Evolutionary conservation across 2,888 invertebrate species (phyloP).

Genomic region (Erynnis tages): DNA sequence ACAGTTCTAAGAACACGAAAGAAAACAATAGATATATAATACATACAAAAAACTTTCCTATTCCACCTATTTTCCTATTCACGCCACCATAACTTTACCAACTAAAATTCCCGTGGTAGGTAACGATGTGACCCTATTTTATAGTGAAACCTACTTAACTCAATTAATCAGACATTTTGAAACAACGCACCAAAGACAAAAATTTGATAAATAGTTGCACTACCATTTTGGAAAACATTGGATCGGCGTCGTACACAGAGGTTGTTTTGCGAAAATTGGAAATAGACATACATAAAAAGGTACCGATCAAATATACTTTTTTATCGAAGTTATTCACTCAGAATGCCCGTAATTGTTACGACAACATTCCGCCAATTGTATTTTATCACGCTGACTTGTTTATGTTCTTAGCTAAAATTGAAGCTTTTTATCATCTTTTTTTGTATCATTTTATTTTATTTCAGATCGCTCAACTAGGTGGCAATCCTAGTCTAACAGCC

Average conservation of each 20-base stretch:
- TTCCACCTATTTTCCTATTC: no score
- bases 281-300: constrained; percentile 1
- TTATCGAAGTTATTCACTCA: no score
- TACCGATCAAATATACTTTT: neutral
- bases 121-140: no score
- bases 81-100: no score
- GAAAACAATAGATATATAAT: no score
- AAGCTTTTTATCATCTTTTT: neutral
- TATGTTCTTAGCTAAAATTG: no score
- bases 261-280: neutral
- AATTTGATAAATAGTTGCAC: neutral
- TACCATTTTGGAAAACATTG: neutral
- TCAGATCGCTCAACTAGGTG: constrained; percentile 8
- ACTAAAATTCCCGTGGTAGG: no score
- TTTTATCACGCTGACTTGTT: no score
- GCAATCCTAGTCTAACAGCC: neutral
- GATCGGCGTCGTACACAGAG: neutral
- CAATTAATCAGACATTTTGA: constrained; percentile 1
- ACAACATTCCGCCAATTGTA: no score
- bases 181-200: neutral
- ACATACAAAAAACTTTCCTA: no score
- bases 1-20: no score
- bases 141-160: neutral
- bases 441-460: neutral
- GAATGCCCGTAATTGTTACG: no score